Conservation (phyloP, 2,888 invertebrate genomes). For the Drosophila mayaguana region DNA sequence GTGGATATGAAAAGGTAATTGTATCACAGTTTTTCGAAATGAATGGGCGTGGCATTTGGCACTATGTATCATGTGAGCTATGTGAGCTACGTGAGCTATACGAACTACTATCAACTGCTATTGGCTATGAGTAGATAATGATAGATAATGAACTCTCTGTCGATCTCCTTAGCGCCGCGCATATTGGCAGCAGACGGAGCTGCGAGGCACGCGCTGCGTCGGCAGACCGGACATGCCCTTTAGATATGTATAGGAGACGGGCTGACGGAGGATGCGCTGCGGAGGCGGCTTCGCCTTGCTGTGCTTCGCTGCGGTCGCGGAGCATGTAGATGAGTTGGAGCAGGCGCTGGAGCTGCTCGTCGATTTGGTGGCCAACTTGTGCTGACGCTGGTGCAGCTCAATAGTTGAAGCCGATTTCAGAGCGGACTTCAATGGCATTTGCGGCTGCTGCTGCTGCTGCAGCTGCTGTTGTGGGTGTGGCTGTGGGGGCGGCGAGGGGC, state of each 20-base stretch:
- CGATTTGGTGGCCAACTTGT: constrained; percentile 54
- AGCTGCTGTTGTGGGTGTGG: constrained; percentile 41
- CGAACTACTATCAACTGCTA: constrained; percentile 5
- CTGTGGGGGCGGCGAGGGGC: constrained; percentile 82
- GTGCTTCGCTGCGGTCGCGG: constrained; percentile 27
- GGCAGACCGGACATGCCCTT: constrained; percentile 93
- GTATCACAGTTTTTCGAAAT: constrained; percentile 77
- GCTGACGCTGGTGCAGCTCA: constrained; percentile 68
- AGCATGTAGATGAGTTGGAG: constrained; percentile 42
- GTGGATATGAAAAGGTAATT: constrained; percentile 65
- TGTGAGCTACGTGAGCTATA: neutral
- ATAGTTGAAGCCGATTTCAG: constrained; percentile 76
- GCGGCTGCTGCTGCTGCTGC: constrained; percentile 29
- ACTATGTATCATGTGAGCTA: neutral
- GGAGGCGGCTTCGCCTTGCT: constrained; percentile 87
- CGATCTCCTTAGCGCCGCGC: constrained; percentile 73
- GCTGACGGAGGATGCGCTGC: constrained; percentile 91
- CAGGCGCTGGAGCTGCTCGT: constrained; percentile 53
- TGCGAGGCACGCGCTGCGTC: constrained; percentile 91
- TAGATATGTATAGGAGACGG: constrained; percentile 92
- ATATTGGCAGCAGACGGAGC: constrained; percentile 84
- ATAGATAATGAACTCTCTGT: neutral
- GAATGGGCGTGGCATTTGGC: constrained; percentile 35
- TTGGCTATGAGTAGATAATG: constrained; percentile 1
- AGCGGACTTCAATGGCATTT: constrained; percentile 77